phyloP scores from a whole-genome alignment of 1,140 invertebrate species.

The Drosophila persimilis region DNA sequence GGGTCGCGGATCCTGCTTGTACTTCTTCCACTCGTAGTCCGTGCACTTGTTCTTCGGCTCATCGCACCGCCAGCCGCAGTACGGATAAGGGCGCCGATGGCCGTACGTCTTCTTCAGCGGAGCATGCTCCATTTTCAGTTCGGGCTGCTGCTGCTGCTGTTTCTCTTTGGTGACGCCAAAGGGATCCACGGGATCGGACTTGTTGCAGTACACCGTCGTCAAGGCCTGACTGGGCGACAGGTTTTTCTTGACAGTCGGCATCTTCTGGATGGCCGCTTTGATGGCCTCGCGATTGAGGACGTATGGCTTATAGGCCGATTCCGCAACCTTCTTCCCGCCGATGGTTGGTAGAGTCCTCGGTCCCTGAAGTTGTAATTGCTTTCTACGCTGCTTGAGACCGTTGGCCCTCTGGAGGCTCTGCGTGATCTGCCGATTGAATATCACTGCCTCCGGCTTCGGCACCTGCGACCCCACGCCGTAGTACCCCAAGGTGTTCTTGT shows the following conservation, averaged over 20 bases:
- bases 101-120: constrained; percentile 1
- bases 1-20: constrained; percentile 24
- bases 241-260: constrained; percentile 38
- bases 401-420: constrained; percentile 17
- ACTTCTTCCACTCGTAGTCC: constrained; percentile 49
- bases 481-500: constrained; percentile 29
- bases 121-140: constrained; percentile 5
- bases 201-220: constrained; percentile 13
- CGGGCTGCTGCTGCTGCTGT: neutral
- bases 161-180: constrained; percentile 3
- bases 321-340: too few relatives aligned
- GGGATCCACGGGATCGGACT: neutral
- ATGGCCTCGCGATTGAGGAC: constrained; percentile 44
- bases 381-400: neutral
- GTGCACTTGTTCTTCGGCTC: constrained; percentile 39
- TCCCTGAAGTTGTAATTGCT: neutral
- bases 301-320: neutral
- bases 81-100: neutral
- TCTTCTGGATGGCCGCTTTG: constrained; percentile 9
- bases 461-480: constrained; percentile 37
- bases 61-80: constrained; percentile 25
- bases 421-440: constrained; percentile 20
- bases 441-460: constrained; percentile 6
- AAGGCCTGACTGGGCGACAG: constrained; percentile 19
- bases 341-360: too few relatives aligned